Evolutionary conservation across 2,113 vertebrate genomes (phyloP).

Genomic region (Craseonycteris thonglongyai): DNA sequence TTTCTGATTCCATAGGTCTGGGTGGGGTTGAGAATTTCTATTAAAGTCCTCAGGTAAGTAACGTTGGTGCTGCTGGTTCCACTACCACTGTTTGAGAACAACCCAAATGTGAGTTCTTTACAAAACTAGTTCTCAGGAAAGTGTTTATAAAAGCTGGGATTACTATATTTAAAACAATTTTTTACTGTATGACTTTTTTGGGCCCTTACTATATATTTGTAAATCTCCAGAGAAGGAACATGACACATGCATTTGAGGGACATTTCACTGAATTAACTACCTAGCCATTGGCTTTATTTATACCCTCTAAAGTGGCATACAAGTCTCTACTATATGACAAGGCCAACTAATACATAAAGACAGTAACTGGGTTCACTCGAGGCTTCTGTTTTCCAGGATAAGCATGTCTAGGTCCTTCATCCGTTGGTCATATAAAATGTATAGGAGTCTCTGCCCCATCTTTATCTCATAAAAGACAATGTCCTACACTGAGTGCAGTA

Average conservation of each 20-base stretch:
- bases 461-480: slow-evolving; percentile 21
- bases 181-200: neutral
- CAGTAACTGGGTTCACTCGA: neutral
- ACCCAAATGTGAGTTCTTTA: neutral
- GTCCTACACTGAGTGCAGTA: neutral
- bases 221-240: neutral
- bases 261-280: neutral
- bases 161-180: neutral
- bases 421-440: neutral
- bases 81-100: neutral
- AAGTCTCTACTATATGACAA: neutral
- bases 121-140: neutral
- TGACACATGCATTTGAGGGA: neutral
- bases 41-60: neutral
- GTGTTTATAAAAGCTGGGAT: neutral
- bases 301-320: neutral
- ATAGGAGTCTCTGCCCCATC: neutral
- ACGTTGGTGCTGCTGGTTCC: neutral
- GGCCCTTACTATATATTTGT: neutral
- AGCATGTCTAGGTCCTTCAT: neutral
- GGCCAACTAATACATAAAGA: neutral
- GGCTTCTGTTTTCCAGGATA: neutral
- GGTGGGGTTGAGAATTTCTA: neutral
- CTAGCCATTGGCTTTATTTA: neutral
- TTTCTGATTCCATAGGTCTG: neutral